Evolutionary conservation across 2,797 vertebrate genomes (phyloP).

Genomic region (Peromyscus aztecus): DNA sequence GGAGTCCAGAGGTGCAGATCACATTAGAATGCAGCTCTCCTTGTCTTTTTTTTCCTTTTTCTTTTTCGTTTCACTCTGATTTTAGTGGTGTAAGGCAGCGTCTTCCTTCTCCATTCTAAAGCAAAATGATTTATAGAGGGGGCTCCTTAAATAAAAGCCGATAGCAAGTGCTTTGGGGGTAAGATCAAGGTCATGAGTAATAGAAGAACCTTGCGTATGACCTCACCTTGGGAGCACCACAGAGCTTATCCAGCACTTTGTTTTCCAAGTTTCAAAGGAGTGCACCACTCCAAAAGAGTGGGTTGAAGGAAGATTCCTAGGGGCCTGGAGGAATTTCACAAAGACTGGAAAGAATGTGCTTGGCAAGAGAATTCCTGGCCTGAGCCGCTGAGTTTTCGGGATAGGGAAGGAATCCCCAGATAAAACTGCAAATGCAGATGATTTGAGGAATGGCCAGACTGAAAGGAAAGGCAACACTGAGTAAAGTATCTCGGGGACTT

Average conservation of each 20-base stretch:
- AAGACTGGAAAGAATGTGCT: conserved; percentile 71
- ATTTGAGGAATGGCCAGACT: conserved; percentile 17
- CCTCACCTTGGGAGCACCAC: conserved; percentile 67
- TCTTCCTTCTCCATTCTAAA: conserved; percentile 37
- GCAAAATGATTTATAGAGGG: conserved; percentile 8
- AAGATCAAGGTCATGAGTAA: conserved; percentile 77
- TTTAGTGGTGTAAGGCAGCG: conserved; percentile 18
- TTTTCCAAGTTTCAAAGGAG: conserved; percentile 68
- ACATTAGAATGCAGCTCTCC: background rate
- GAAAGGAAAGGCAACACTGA: background rate
- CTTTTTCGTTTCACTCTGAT: background rate
- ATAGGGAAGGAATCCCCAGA: conserved; percentile 72
- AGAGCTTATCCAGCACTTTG: conserved; percentile 67
- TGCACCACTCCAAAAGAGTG: background rate
- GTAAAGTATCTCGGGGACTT: conserved; percentile 5
- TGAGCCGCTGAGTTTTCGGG: conserved; percentile 62
- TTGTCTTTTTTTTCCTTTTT: background rate
- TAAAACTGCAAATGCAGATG: conserved; percentile 73
- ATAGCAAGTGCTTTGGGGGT: conserved; percentile 66
- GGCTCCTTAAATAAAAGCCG: conserved; percentile 17
- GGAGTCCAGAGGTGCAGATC: background rate
- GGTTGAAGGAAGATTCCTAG: conserved; percentile 66
- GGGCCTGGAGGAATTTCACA: conserved; percentile 71
- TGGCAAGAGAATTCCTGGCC: conserved; percentile 62
- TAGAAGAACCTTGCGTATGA: conserved; percentile 68